Percentiles rank a stretch among this genome's conserved stretches.
Conservation (phyloP, 2,888 invertebrate genomes). For the Mythimna lalbum region DNA sequence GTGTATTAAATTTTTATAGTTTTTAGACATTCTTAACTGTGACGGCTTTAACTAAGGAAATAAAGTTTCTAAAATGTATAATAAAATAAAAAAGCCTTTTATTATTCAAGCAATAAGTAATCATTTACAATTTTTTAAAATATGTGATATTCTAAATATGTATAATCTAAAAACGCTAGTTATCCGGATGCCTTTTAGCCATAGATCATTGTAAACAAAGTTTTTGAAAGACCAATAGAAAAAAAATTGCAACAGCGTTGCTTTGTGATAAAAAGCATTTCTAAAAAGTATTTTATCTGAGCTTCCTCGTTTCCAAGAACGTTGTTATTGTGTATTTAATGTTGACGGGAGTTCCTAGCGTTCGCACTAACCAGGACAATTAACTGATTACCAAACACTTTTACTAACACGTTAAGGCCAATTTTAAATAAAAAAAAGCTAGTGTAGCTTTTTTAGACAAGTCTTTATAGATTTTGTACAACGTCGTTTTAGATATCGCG, state of each 20-base stretch:
- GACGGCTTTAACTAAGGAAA: no score
- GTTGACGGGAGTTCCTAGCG: neutral
- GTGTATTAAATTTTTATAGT: neutral
- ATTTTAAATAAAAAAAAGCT: neutral
- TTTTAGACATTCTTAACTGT: neutral
- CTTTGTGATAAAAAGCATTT: neutral
- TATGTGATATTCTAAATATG: no score
- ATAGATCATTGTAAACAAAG: neutral
- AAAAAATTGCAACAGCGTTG: neutral
- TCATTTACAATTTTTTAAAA: no score
- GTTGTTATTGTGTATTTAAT: neutral
- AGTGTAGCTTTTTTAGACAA: no score
- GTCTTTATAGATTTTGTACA: no score
- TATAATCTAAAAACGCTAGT: no score
- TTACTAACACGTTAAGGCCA: neutral
- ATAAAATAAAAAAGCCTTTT: no score
- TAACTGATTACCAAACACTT: neutral
- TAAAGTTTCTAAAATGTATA: no score
- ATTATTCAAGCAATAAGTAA: no score
- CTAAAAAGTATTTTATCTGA: neutral
- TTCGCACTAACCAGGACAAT: neutral
- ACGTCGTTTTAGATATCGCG: neutral
- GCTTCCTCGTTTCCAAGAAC: neutral
- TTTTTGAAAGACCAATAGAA: no score
- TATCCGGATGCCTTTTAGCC: no score